Base-by-base conservation (phyloP, 2,888 invertebrate genomes). In the Bruchidius siliquastri region DNA sequence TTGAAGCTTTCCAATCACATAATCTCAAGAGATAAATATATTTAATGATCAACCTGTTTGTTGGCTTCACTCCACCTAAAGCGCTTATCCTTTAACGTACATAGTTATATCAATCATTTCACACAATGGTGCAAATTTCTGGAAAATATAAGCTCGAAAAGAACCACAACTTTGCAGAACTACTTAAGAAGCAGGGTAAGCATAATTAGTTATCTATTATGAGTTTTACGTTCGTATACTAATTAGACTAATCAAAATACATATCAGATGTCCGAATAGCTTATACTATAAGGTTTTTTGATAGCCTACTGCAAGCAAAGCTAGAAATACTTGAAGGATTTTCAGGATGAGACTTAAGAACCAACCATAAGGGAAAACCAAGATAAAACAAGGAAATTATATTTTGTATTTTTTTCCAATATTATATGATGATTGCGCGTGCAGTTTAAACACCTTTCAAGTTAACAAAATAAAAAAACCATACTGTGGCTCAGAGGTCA, bases 81-180 rank as follows among this genome's bases (percentile, higher is more conserved):
- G 18, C 49, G 13, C 18, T 13, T 13, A 13, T 49, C 3, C 1
- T 49, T 13, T 13, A 13, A 49, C 13, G 49, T 18, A 49, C 3
- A 49, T 49, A 8, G 49, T 49, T 8, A 13, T 30, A 30, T 30
- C 3, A 49, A 18, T 18, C 13, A 18, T 13, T 49, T 49, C 18
- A 1, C 49, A 26, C 26, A 22, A 71, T 71, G 71, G 71, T 71
- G 20, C 22, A 71, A 21, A 71, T 71, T 32, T 30, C 22, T 26
- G 71, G 71, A 71, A 71, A 71, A 26, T 71, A 71, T 32, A 22
- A 71, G 71, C 71, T 71, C 20, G 71, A 30, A 18, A 32, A 71
- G 71, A 71, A 71, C 18, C 20, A 32, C 6, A 26, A 26, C 71
- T 71, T 22, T 3, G n/a, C 30, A 18, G 26, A 22, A 32, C 21